A percentile compares a stretch with the other conserved stretches of the same genome.
Evolutionary conservation across 1,140 invertebrate genomes (phyloP).

Genomic region (Apis dorsata): DNA sequence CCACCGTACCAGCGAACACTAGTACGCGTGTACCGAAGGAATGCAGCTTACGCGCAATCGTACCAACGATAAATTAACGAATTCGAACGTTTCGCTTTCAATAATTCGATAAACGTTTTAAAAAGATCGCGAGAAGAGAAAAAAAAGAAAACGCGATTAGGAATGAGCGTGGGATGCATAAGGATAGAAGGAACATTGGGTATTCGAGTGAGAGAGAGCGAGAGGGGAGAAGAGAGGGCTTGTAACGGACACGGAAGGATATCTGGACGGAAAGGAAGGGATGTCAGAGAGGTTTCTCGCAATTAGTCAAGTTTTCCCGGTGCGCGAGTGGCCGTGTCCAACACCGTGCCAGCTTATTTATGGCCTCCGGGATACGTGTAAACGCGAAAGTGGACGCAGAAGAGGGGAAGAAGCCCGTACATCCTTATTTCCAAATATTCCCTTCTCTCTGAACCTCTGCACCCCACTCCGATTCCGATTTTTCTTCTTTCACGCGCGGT

Average conservation of each 20-base stretch:
- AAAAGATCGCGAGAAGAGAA: too few species aligned
- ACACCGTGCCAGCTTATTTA: constrained; percentile 61
- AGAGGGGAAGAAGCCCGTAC: background rate
- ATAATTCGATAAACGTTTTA: too few species aligned
- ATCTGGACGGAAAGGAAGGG: constrained; percentile 59
- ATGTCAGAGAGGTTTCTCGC: constrained; percentile 62
- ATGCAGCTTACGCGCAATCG: too few species aligned
- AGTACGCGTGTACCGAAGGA: too few species aligned
- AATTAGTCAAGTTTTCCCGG: constrained; percentile 69
- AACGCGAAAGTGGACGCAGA: constrained; percentile 60
- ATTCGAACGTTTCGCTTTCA: too few species aligned
- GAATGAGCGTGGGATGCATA: constrained; percentile 61
- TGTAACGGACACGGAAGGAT: constrained; percentile 23
- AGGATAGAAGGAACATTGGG: constrained; percentile 30
- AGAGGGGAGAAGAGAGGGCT: background rate
- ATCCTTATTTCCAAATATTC: too few species aligned
- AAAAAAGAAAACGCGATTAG: constrained; percentile 40
- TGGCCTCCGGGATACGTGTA: constrained; percentile 56
- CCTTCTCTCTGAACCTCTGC: too few species aligned
- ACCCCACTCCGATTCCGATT: constrained; percentile 15
- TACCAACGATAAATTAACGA: too few species aligned
- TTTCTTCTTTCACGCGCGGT: constrained; percentile 63
- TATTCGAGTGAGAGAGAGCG: background rate
- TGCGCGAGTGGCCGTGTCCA: constrained; percentile 52
- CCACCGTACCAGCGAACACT: too few species aligned